A percentile compares a stretch with the other conserved stretches of the same genome.
Evolutionary conservation across 2,888 invertebrate genomes (phyloP).

Genomic region (Plagiodera versicolora): DNA sequence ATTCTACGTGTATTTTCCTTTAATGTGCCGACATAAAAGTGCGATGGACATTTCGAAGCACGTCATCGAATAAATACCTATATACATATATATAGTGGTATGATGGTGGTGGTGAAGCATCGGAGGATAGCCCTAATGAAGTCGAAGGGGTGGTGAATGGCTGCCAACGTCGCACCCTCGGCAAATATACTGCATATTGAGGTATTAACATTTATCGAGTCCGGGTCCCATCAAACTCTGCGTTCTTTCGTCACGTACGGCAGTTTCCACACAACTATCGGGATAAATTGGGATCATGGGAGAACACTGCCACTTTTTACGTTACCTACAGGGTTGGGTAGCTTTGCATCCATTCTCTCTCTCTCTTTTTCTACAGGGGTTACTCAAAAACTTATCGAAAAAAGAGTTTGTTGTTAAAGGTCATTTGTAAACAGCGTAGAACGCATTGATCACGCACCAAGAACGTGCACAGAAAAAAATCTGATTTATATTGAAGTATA

Average conservation of each 20-base stretch:
- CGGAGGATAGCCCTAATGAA: slow-evolving; percentile 16
- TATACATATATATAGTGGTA: slow-evolving; percentile 8
- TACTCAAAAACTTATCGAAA: too few relatives aligned
- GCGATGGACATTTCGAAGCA: slow-evolving; percentile 5
- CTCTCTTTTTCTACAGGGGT: too few relatives aligned
- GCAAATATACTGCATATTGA: slow-evolving; percentile 56
- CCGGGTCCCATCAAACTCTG: slow-evolving; percentile 39
- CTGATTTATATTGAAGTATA: too few relatives aligned
- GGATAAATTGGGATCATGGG: slow-evolving; percentile 40
- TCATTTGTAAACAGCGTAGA: too few relatives aligned
- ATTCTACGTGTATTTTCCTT: neutral
- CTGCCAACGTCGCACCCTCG: slow-evolving; percentile 35
- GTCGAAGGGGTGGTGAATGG: slow-evolving; percentile 23
- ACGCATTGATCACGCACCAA: too few relatives aligned
- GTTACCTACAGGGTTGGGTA: slow-evolving; percentile 8
- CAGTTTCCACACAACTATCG: slow-evolving; percentile 40
- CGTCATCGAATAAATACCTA: slow-evolving; percentile 7
- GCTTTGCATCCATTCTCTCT: too few relatives aligned
- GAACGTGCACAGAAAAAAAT: too few relatives aligned
- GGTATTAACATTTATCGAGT: slow-evolving; percentile 55
- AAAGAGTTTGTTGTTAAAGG: too few relatives aligned
- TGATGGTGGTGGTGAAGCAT: too few relatives aligned
- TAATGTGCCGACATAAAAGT: neutral
- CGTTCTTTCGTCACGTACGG: slow-evolving; percentile 42
- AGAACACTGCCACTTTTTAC: slow-evolving; percentile 29